These are phyloP conservation scores for Phrynosoma blainvillii DNA, from an alignment of 2,113 vertebrate genomes.

Conservation along the genomic window DNA sequence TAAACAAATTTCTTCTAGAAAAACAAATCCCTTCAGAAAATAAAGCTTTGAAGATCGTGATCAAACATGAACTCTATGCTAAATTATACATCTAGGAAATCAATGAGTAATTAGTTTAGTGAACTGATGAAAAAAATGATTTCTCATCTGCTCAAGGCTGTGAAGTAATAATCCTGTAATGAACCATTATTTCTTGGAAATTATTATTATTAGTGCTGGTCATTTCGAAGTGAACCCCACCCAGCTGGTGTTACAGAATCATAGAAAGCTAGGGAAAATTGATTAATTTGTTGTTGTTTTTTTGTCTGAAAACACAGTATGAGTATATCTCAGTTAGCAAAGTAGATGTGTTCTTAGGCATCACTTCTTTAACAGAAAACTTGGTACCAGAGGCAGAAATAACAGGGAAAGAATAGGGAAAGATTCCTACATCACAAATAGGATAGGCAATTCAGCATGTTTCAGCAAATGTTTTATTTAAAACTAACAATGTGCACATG, in stretches of 20 bases:
- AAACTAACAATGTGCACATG: too few species aligned
- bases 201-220: conserved; percentile 25
- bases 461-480: too few species aligned
- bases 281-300: neutral
- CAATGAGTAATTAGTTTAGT: conserved; percentile 64
- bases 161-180: conserved; percentile 52
- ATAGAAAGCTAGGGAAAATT: neutral
- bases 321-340: too few species aligned
- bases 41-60: conserved; percentile 61
- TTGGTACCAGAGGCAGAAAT: too few species aligned
- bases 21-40: conserved; percentile 54
- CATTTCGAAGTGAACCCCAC: neutral
- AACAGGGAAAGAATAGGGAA: too few species aligned
- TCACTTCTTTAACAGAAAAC: too few species aligned
- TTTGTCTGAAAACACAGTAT: neutral
- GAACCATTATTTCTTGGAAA: conserved; percentile 54
- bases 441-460: too few species aligned
- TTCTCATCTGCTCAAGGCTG: conserved; percentile 61
- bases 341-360: too few species aligned
- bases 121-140: conserved; percentile 66
- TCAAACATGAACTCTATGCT: conserved; percentile 65
- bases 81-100: conserved; percentile 63
- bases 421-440: too few species aligned
- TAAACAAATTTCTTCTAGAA: conserved; percentile 25
- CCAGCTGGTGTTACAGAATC: neutral